These are phyloP conservation scores for Eupithecia centaureata DNA, from an alignment of 2,888 invertebrate species.

Conservation along the genomic window DNA sequence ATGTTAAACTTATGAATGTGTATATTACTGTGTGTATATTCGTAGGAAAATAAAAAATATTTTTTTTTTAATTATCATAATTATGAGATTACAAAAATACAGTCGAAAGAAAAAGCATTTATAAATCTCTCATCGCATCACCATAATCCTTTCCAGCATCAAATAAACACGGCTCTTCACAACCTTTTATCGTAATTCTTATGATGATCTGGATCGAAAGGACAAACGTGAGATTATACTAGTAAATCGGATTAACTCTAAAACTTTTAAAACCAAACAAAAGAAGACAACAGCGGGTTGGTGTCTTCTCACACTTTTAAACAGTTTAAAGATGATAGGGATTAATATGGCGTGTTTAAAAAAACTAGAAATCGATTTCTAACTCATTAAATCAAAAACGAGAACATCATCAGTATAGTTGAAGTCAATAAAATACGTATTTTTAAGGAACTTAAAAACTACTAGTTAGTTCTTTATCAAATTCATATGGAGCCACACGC, in stretches of 20 bases:
- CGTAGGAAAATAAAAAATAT: background rate
- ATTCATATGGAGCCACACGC: too few relatives aligned
- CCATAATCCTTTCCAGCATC: slow-evolving; percentile 21
- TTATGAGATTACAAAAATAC: background rate
- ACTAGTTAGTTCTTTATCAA: too few relatives aligned
- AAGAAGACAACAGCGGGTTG: too few relatives aligned
- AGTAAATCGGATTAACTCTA: slow-evolving; percentile 68
- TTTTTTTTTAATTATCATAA: background rate
- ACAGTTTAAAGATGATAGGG: slow-evolving; percentile 42
- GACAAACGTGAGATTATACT: slow-evolving; percentile 60
- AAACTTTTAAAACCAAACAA: slow-evolving; percentile 63
- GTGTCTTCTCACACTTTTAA: slow-evolving; percentile 38
- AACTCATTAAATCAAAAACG: too few relatives aligned
- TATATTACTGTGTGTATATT: too few relatives aligned
- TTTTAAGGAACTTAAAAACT: too few relatives aligned
- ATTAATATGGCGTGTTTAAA: too few relatives aligned
- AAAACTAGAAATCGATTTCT: too few relatives aligned
- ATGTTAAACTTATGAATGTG: too few relatives aligned
- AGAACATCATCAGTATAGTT: too few relatives aligned
- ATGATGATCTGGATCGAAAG: slow-evolving; percentile 32
- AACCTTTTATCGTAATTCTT: slow-evolving; percentile 23
- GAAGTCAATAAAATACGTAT: too few relatives aligned
- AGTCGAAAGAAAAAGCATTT: background rate
- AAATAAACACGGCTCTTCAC: slow-evolving; percentile 24
- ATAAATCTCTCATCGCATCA: background rate